A percentile compares a stretch with the other conserved stretches of the same genome.
phyloP scores from a whole-genome alignment of 2,888 invertebrate genomes.

The Lasioglossum malachurum region DNA sequence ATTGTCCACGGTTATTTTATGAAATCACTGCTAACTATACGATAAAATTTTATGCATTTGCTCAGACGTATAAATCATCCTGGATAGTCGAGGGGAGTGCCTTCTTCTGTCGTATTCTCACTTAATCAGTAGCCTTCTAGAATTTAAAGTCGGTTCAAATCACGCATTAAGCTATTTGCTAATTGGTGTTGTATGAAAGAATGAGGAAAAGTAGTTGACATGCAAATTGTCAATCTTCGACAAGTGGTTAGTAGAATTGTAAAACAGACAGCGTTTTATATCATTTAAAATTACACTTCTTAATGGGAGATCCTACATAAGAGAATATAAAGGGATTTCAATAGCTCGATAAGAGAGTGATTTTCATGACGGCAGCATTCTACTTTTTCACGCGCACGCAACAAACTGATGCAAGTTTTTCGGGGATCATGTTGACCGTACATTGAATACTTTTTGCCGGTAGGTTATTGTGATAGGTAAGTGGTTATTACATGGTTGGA shows the following conservation, averaged over 20 bases:
- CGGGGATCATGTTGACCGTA: background rate
- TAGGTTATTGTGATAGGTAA: background rate
- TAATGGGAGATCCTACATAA: no score
- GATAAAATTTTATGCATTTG: background rate
- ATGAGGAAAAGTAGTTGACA: no score
- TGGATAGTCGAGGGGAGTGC: background rate
- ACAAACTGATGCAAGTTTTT: background rate
- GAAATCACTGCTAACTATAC: background rate
- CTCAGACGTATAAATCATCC: background rate
- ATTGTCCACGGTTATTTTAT: slow-evolving; percentile 28
- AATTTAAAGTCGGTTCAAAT: no score
- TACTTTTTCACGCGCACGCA: background rate
- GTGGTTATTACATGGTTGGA: slow-evolving; percentile 3
- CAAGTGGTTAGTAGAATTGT: no score
- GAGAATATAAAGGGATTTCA: background rate
- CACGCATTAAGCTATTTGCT: no score
- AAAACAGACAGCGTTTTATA: no score
- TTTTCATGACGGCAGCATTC: background rate
- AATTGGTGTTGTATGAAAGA: no score
- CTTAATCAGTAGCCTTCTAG: background rate
- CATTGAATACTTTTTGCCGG: background rate
- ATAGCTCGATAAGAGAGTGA: background rate
- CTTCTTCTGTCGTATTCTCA: background rate
- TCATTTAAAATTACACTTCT: no score
- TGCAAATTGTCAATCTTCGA: no score